phyloP scores from a whole-genome alignment of 2,797 vertebrate species.

The Enteromius viviparus region DNA sequence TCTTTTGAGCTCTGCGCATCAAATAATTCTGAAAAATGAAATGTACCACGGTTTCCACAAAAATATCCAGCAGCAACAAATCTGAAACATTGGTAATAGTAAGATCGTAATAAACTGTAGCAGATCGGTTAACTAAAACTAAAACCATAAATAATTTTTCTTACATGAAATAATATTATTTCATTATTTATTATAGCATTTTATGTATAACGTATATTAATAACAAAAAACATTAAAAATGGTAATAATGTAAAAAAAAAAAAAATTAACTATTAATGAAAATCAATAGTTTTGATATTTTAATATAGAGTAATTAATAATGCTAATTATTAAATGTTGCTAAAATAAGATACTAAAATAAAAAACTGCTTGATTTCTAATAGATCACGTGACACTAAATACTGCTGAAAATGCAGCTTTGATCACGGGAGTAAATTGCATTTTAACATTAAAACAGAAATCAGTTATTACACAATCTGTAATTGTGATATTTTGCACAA shows the following conservation, averaged over 20 bases:
- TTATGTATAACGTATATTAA: too few relatives aligned
- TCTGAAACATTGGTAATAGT: too few relatives aligned
- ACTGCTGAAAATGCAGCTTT: neutral
- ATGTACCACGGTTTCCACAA: neutral
- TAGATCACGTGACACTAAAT: neutral
- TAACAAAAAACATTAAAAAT: too few relatives aligned
- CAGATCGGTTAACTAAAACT: neutral
- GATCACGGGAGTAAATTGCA: neutral
- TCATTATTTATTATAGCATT: too few relatives aligned
- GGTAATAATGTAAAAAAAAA: too few relatives aligned
- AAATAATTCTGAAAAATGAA: neutral
- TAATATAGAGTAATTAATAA: too few relatives aligned
- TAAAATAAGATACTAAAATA: too few relatives aligned
- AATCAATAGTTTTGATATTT: too few relatives aligned
- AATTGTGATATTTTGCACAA: neutral
- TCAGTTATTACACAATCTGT: neutral
- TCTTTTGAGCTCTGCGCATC: too few relatives aligned
- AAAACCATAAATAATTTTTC: neutral
- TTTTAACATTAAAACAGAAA: neutral
- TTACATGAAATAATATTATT: neutral
- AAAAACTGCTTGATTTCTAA: neutral
- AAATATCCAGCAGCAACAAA: neutral
- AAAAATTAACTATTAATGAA: too few relatives aligned
- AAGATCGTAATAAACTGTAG: neutral
- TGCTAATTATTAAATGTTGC: too few relatives aligned